Evolutionary conservation across 2,888 invertebrate species (phyloP).

Genomic region (Stenolophus ochropezus): DNA sequence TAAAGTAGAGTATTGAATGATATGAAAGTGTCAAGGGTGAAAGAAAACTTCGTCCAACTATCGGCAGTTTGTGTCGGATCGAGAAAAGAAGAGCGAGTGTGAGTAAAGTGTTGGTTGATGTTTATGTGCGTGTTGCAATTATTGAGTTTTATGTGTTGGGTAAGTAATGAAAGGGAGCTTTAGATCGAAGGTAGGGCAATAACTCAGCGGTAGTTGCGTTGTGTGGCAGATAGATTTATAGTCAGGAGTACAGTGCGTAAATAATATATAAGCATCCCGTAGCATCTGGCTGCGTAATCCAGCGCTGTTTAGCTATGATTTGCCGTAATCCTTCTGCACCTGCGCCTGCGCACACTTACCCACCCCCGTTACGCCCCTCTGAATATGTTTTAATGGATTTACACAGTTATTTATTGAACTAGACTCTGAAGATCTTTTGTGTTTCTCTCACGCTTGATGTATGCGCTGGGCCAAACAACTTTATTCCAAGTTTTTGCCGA

Average conservation of each 20-base stretch:
- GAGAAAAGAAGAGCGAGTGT: not conserved
- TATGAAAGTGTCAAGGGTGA: too few relatives aligned
- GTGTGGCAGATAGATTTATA: constrained; percentile 42
- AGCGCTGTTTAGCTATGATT: constrained; percentile 55
- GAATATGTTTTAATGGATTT: constrained; percentile 46
- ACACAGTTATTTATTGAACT: constrained; percentile 39
- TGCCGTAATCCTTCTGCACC: constrained; percentile 50
- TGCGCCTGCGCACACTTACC: constrained; percentile 10
- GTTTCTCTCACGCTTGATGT: constrained; percentile 18
- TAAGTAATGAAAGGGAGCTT: constrained; percentile 20
- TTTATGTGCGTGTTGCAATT: not conserved
- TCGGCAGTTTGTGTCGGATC: too few relatives aligned
- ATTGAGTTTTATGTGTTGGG: not conserved
- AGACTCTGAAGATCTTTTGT: constrained; percentile 22
- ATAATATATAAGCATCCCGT: constrained; percentile 46
- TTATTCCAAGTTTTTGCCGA: constrained; percentile 34
- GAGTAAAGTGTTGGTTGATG: not conserved
- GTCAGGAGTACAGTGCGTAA: constrained; percentile 23
- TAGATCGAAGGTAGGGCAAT: constrained; percentile 23
- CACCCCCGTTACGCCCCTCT: constrained; percentile 18
- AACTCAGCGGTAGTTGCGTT: constrained; percentile 33
- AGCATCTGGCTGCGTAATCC: constrained; percentile 37
- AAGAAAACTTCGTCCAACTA: too few relatives aligned
- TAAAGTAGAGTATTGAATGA: too few relatives aligned
- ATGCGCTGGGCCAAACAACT: not conserved